Base-by-base conservation (phyloP, 2,888 invertebrate species). In the Magallana nippona region DNA sequence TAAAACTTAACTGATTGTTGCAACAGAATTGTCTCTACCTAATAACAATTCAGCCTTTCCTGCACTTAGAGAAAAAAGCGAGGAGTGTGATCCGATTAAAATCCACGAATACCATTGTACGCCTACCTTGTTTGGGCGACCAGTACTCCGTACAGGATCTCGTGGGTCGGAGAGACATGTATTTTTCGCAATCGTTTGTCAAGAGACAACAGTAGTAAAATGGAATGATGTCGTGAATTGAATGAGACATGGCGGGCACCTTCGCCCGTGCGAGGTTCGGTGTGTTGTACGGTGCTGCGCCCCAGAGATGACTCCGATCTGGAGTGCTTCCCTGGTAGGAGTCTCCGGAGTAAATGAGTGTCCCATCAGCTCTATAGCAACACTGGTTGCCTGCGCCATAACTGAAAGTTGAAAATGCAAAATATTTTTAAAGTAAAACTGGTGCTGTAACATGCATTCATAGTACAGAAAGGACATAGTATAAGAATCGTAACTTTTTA, bases 111-210 rank as follows among this genome's bases (percentile, higher is more conserved):
- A 44, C 3, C 44, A 8, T n/a, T 44, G 44, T 44, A 44, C 44
- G 44, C 93, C 87, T 91, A 95, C 95, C 95, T 0, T 98, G 96
- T 79, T 96, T 97, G 0, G 99, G 98, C 0, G 98, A 96, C 94
- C 97, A 98, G 94, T 99, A 99, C 3, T 98, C 97, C 0, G 98
- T 97, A 93, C 99, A 99, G 94, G 99, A 98, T 94, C 98, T 97
- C 0, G 98, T 97, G 0, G 98, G 98, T 86, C 99, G 96, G 56
- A 91, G 90, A 92, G 98, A 98, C 91, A 99, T 96, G 94, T 97
- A 97, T 0, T 98, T 98, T 95, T 98, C 98, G 92, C 99, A 99
- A 22, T 98, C 97, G 0, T 97, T 96, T 5, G 90, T 90, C 98
- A 98, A 99, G 93, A 96, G 95, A 93, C 99, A 99, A 93, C 99